These are phyloP conservation scores for Podargus strigoides DNA, from an alignment of 2,797 vertebrate genomes.

Conservation along the genomic window DNA sequence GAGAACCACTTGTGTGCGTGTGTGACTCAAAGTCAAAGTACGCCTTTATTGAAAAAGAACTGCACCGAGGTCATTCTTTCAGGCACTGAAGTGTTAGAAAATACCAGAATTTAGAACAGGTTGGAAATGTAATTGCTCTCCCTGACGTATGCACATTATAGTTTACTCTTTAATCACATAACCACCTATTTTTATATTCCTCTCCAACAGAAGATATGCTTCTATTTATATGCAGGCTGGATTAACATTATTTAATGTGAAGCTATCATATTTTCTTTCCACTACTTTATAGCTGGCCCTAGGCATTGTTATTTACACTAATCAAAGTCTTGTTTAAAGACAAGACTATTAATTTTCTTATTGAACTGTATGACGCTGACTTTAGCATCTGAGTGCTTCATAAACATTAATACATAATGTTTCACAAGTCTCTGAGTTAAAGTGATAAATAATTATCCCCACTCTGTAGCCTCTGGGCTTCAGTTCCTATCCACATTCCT, in stretches of 20 bases:
- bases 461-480: not conserved
- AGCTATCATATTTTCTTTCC: not conserved
- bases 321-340: not conserved
- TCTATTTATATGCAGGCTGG: not conserved
- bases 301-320: not conserved
- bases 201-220: not conserved
- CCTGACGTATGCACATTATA: fast-evolving
- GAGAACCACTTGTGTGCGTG: not conserved
- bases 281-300: not conserved
- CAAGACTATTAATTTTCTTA: not conserved
- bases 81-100: not conserved
- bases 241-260: not conserved
- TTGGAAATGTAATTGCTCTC: not conserved
- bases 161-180: not conserved
- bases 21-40: not conserved
- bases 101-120: not conserved
- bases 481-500: not conserved
- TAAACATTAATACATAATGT: not conserved
- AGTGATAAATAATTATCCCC: not conserved
- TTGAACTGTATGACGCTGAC: fast-evolving
- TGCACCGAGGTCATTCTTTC: not conserved
- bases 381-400: not conserved
- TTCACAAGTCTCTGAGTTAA: not conserved
- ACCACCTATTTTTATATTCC: not conserved
- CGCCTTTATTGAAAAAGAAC: not conserved